A percentile compares a stretch with the other conserved stretches of the same genome.
Evolutionary conservation across 92 coral and sea anemone genomes (phyloP).

Genomic region (Porites cylindrica): DNA sequence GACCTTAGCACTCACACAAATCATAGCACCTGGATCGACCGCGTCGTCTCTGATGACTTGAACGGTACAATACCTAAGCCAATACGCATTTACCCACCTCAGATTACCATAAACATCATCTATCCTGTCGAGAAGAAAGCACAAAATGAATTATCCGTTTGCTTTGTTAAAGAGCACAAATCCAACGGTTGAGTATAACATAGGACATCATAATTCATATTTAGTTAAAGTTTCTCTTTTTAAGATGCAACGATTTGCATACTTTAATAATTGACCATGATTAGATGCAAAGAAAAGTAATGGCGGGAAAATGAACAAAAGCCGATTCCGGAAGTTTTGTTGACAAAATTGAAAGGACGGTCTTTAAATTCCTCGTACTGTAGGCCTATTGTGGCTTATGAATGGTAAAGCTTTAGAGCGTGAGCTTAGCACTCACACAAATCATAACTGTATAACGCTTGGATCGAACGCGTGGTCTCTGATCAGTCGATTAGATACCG

Average conservation of each 20-base stretch:
- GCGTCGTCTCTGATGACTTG: too few species aligned
- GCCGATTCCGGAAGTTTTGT: slow-evolving; percentile 31
- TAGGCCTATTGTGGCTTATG: not conserved
- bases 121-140: too few species aligned
- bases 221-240: too few species aligned
- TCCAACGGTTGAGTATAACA: not conserved
- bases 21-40: too few species aligned
- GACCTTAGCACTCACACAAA: not conserved
- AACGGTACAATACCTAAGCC: too few species aligned
- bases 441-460: not conserved
- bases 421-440: not conserved
- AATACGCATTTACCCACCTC: not conserved
- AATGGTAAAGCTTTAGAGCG: not conserved
- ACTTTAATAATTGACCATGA: too few species aligned
- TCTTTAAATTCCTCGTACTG: not conserved
- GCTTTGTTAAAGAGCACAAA: not conserved
- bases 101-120: slow-evolving; percentile 29
- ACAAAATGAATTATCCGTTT: not conserved
- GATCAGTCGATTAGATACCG: not conserved
- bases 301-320: slow-evolving; percentile 44
- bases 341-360: not conserved
- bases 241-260: too few species aligned
- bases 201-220: not conserved
- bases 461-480: not conserved
- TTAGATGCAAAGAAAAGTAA: not conserved